Conservation (phyloP, 2,888 invertebrate species). For the Gastrophysa polygoni region DNA sequence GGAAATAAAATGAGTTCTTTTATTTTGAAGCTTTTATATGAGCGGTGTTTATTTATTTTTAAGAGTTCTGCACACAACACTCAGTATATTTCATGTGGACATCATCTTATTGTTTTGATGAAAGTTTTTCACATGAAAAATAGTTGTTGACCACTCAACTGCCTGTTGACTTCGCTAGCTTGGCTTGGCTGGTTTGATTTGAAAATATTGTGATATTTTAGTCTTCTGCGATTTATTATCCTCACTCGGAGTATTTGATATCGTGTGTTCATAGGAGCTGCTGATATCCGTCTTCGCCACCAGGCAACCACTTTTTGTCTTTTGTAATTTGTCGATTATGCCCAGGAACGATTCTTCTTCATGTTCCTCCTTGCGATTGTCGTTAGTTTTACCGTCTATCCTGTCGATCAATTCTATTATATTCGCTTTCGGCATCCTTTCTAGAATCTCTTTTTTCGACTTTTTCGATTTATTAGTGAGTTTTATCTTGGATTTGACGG, state of each 20-base stretch:
- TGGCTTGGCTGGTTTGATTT: background rate
- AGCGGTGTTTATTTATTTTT: too few relatives aligned
- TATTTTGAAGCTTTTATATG: too few relatives aligned
- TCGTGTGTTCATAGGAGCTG: background rate
- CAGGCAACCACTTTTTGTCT: conserved; percentile 18
- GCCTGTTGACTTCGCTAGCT: background rate
- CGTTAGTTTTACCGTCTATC: conserved; percentile 44
- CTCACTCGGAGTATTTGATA: background rate
- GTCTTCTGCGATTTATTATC: conserved; percentile 29
- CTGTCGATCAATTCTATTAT: conserved; percentile 43
- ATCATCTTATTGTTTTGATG: too few relatives aligned
- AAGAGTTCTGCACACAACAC: too few relatives aligned
- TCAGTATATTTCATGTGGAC: too few relatives aligned
- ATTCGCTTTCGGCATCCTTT: conserved; percentile 40
- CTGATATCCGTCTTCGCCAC: conserved; percentile 35
- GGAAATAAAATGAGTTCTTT: too few relatives aligned
- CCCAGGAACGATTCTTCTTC: conserved; percentile 34
- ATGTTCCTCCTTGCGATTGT: conserved; percentile 18
- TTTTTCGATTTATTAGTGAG: conserved; percentile 24
- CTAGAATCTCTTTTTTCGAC: conserved; percentile 25
- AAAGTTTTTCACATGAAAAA: too few relatives aligned
- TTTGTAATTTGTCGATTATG: conserved; percentile 37
- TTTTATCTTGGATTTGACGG: conserved; percentile 21
- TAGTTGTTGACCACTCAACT: too few relatives aligned
- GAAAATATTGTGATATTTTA: conserved; percentile 48